Conservation (phyloP, 1,140 invertebrate genomes). For the Gryllus bimaculatus region DNA sequence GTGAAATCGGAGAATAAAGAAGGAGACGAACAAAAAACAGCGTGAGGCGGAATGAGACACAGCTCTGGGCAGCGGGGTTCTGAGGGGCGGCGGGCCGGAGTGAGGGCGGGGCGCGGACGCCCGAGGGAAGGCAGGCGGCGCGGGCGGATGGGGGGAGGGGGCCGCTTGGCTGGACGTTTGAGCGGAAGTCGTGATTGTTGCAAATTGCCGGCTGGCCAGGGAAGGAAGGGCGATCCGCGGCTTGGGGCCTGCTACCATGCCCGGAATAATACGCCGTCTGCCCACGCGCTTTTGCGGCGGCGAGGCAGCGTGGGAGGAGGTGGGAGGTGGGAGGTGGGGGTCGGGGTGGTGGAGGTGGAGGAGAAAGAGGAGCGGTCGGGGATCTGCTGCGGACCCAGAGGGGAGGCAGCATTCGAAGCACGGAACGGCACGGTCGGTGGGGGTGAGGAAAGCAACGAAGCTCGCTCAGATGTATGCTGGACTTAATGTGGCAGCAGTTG, state of each 20-base stretch:
- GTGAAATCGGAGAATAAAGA: too few relatives aligned
- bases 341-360: neutral
- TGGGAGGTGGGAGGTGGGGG: neutral
- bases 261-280: conserved; percentile 2
- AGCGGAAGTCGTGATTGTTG: neutral
- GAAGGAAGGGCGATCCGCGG: neutral
- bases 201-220: neutral
- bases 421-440: too few relatives aligned
- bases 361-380: too few relatives aligned
- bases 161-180: neutral
- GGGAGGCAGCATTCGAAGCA: too few relatives aligned
- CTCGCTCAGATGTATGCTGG: too few relatives aligned
- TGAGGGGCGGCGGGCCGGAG: neutral
- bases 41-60: too few relatives aligned
- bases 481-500: too few relatives aligned
- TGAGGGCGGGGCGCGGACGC: neutral
- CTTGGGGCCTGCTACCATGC: neutral
- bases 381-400: too few relatives aligned
- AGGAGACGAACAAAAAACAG: too few relatives aligned
- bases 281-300: neutral
- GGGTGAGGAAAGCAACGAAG: too few relatives aligned
- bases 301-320: neutral
- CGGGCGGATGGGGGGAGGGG: neutral
- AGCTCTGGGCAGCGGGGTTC: too few relatives aligned
- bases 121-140: neutral